Conservation (phyloP, 2,113 vertebrate species). For the Rhegmatorhina hoffmannsi region DNA sequence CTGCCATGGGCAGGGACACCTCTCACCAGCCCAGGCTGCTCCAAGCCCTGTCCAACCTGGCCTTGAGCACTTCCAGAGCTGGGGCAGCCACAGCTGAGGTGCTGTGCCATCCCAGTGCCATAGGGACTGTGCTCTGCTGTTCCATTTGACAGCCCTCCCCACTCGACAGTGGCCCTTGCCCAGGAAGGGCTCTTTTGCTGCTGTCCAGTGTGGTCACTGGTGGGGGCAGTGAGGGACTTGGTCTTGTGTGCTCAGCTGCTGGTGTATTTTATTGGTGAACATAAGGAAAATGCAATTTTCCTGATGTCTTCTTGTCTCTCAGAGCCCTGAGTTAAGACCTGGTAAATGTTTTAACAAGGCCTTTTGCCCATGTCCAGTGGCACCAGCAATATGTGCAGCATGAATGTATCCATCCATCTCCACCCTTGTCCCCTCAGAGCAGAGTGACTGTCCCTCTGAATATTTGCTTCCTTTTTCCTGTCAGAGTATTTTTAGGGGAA, state of each 20-base stretch:
- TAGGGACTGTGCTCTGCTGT: neutral
- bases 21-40: neutral
- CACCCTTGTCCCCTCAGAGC: neutral
- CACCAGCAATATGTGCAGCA: too few relatives aligned
- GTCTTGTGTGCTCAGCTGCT: neutral
- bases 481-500: neutral
- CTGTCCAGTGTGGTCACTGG: too few relatives aligned
- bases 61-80: accelerated
- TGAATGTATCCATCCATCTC: neutral
- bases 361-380: neutral
- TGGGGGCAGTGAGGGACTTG: neutral
- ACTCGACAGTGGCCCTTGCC: too few relatives aligned
- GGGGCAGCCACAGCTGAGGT: neutral
- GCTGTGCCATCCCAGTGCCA: too few relatives aligned
- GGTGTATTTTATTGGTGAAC: neutral
- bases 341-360: neutral
- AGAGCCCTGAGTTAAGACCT: too few relatives aligned
- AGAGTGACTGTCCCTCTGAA: too few relatives aligned
- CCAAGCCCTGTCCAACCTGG: too few relatives aligned
- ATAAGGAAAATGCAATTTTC: neutral
- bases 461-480: neutral
- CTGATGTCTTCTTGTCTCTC: neutral
- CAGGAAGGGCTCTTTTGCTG: too few relatives aligned
- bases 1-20: too few relatives aligned
- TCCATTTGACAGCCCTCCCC: neutral